Evolutionary conservation across 1,140 invertebrate species (phyloP), one percentile per base, ranked within the genome.

Genomic region (Episyrphus balteatus): DNA sequence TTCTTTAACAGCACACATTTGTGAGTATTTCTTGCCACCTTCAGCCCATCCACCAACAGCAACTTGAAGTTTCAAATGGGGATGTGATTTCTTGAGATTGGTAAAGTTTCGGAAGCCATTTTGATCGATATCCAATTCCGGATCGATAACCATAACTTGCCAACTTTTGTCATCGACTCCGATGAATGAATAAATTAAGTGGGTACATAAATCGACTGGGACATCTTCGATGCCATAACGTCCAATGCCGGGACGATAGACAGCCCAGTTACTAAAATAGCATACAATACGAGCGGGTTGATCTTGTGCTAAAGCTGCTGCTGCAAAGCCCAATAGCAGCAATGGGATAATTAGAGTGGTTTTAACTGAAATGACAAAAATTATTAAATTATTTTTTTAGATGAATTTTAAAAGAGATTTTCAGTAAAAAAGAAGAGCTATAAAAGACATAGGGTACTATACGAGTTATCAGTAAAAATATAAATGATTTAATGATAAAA

Each of bases 201-300:
- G 89, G 0, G 89, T 92, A 60, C 89, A 93, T 30, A 86, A 69
- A 52, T 88, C 79, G 2, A 75, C 82, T 0, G 88, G 88, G 42
- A 92, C 79, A 60, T 92, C 86, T 38, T 89, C 81, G 39, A 92
- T 79, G 1, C 74, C 81, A 58, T 92, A 92, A 33, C 78, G 80
- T 5, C 87, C 88, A 7, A 85, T 70, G 6, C 81, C 86, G 1
- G 86, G 85, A 32, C 88, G 73, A 67, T 91, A 86, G n/a, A 90
- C 78, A 5, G 89, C 89, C 90, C 89, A 93, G 58, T 90, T 91
- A 60, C 85, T 89, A 71, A 89, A 92, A 73, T 92, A 92, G 58
- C 88, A 92, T 21, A 87, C 83, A 42, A 88, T 76, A 61, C 83
- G 76, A 11, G 79, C 74, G 0, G 55, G 51, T 34, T 59, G 58